Base-by-base conservation (phyloP, 2,888 invertebrate genomes). In the Brachylomia viminalis region DNA sequence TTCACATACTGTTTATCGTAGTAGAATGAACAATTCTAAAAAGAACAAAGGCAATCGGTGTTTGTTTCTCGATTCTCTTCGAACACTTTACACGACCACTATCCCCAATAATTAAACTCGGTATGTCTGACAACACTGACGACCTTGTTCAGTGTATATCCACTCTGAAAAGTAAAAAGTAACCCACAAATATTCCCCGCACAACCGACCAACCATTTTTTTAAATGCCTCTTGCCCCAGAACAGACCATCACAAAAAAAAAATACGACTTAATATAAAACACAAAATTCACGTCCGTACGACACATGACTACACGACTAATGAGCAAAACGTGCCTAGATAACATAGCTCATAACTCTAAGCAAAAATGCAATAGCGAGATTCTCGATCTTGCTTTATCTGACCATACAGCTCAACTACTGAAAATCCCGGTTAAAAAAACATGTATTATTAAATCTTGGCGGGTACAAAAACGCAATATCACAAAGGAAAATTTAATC, bases 251-350 rank as follows among this genome's bases (percentile, higher is more conserved):
- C 5, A 58, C 20, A 15, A 42, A 66, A 72, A 61, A 66, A 17
- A 20, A 47, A 56, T 23, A 49, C 47, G n/a, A 56, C 5, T 13
- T 59, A 30, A 47, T 59, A 69, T 54, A 62, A 58, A 80, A 71
- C 38, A 67, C 45, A 59, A 80, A 58, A 49, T 38, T 54, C 23
- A 27, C 30, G 33, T 23, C 54, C 47, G 23, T n/a, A n/a, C n/a
- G n/a, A n/a, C n/a, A n/a, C n/a, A n/a, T n/a, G n/a, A n/a, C n/a
- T n/a, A n/a, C n/a, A n/a, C n/a, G n/a, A n/a, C n/a, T n/a, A n/a
- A n/a, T n/a, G n/a, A n/a, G n/a, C n/a, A n/a, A n/a, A n/a, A n/a
- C n/a, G n/a, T n/a, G n/a, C n/a, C n/a, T n/a, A n/a, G n/a, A n/a
- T n/a, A n/a, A n/a, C n/a, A n/a, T n/a, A n/a, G n/a, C n/a, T n/a